A percentile compares a stretch with the other conserved stretches of the same genome.
phyloP scores from a whole-genome alignment of 2,113 vertebrate species.

The Poeciliopsis turrubarensis region DNA sequence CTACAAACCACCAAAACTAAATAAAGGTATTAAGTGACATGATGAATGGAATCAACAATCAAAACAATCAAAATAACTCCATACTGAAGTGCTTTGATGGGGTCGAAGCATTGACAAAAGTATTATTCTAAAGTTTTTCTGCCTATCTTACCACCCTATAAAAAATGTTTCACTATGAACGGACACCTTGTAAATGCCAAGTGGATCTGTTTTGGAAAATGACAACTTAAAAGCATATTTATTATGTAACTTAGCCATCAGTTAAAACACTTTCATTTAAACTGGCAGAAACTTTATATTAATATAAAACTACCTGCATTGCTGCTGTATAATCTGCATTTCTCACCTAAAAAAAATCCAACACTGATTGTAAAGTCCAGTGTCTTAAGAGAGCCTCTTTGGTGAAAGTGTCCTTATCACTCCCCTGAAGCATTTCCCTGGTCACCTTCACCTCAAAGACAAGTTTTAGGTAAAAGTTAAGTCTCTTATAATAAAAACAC shows the following conservation, averaged over 20 bases:
- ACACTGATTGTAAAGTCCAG: slow-evolving; percentile 1
- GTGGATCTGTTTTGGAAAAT: background rate
- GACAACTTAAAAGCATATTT: background rate
- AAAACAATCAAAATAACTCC: too few relatives aligned
- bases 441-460: background rate
- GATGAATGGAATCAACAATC: too few relatives aligned
- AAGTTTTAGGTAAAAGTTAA: background rate
- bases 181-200: background rate
- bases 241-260: background rate
- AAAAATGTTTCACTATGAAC: background rate
- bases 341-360: slow-evolving; percentile 16
- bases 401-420: slow-evolving; percentile 35
- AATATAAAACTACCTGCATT: background rate
- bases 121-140: too few relatives aligned
- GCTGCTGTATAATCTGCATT: slow-evolving; percentile 10
- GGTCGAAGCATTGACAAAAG: too few relatives aligned
- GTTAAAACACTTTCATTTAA: background rate
- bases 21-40: too few relatives aligned
- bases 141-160: background rate
- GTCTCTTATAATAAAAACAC: background rate
- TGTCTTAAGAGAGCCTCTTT: slow-evolving; percentile 3
- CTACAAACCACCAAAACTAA: too few relatives aligned
- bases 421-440: slow-evolving; percentile 15
- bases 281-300: background rate
- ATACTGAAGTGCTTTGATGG: too few relatives aligned